Conservation (phyloP, 2,113 vertebrate genomes). For the Felis catus region DNA sequence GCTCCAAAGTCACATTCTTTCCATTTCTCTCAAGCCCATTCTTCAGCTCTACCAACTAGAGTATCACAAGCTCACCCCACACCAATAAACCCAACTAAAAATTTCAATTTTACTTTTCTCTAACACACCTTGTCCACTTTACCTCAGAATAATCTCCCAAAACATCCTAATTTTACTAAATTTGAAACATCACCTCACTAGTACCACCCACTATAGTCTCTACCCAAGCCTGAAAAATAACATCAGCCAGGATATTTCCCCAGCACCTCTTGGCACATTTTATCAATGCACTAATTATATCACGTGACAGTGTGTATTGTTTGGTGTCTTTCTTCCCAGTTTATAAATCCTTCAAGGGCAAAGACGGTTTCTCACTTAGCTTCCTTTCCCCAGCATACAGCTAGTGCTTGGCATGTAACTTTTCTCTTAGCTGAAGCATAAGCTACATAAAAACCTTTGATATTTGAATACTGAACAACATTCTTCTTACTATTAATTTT, state of each 20-base stretch:
- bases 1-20: constrained; percentile 27
- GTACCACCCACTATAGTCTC: neutral
- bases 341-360: constrained; percentile 36
- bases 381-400: constrained; percentile 21
- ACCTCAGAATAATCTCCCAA: neutral
- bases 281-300: neutral
- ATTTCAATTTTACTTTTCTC: constrained; percentile 25
- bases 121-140: neutral
- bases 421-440: neutral
- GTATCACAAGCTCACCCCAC: neutral
- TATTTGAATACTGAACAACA: neutral
- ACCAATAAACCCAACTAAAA: neutral
- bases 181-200: constrained; percentile 17
- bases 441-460: neutral
- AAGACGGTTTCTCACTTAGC: neutral
- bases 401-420: neutral
- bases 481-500: neutral
- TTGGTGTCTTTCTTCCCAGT: neutral
- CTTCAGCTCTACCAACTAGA: constrained; percentile 9
- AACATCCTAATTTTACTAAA: neutral
- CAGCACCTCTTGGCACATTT: neutral
- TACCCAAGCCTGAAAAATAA: neutral
- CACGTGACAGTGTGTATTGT: neutral
- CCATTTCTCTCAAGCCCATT: constrained; percentile 25
- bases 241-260: neutral